Evolutionary conservation across 2,888 invertebrate genomes (phyloP).

Genomic region (Reticulitermes lucifugus): DNA sequence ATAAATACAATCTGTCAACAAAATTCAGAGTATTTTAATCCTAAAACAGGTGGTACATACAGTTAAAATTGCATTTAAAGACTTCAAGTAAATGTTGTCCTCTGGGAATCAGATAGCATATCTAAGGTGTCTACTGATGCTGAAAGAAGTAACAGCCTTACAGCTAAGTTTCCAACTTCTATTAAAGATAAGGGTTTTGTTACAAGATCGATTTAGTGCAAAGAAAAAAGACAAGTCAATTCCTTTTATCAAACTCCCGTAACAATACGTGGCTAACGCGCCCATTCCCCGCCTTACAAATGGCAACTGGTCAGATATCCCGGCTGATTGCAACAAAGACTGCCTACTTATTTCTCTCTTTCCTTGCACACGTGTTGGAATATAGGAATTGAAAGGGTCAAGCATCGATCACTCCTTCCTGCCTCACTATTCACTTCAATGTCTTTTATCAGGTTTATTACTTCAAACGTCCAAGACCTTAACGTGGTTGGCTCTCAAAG

Average conservation of each 20-base stretch:
- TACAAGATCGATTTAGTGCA: not conserved
- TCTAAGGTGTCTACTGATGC: no score
- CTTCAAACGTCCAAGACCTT: not conserved
- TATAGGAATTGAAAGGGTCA: slow-evolving; percentile 15
- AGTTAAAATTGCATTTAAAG: no score
- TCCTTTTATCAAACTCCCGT: not conserved
- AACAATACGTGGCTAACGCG: not conserved
- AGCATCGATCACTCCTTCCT: slow-evolving; percentile 33
- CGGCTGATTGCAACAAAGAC: not conserved
- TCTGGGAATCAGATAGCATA: no score
- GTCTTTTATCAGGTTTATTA: slow-evolving; percentile 30
- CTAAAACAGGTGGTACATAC: no score
- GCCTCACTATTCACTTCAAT: not conserved
- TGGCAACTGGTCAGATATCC: not conserved
- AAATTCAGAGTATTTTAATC: no score
- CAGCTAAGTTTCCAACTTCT: not conserved
- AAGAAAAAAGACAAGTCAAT: not conserved
- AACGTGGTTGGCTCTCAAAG: slow-evolving; percentile 6
- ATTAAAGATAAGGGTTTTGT: not conserved
- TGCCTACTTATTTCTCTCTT: not conserved
- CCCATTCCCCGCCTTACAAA: not conserved
- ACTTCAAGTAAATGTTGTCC: no score
- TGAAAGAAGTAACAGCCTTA: no score
- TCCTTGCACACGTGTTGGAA: not conserved
- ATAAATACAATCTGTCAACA: no score